Conservation (phyloP, 1,140 invertebrate species). For the Hirudo medicinalis region DNA sequence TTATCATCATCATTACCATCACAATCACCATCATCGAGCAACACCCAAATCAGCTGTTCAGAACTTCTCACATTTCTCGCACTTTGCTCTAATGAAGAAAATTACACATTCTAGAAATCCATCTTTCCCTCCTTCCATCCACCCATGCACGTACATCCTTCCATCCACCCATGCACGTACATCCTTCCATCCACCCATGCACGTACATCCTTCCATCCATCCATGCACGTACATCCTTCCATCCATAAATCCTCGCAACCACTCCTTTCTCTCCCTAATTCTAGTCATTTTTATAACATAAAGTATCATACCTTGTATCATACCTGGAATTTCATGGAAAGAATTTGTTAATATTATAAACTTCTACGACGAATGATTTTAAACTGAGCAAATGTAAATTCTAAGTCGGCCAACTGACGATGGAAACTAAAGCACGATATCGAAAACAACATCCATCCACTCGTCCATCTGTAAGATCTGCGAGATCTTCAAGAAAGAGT, state of each 20-base stretch:
- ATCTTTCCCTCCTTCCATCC: neutral
- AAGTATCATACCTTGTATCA: too few relatives aligned
- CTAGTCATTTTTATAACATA: neutral
- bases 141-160: too few relatives aligned
- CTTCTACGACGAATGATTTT: too few relatives aligned
- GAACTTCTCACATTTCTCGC: slow-evolving; percentile 5
- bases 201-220: neutral
- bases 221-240: neutral
- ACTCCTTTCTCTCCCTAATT: neutral
- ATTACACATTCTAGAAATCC: slow-evolving; percentile 6
- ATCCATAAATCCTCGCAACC: slow-evolving; percentile 1
- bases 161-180: neutral
- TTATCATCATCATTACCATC: too few relatives aligned
- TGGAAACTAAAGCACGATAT: too few relatives aligned
- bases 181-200: neutral
- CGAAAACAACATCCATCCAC: slow-evolving; percentile 4
- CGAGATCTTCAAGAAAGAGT: neutral
- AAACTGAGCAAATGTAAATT: too few relatives aligned
- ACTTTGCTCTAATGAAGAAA: slow-evolving; percentile 5
- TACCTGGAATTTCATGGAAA: too few relatives aligned
- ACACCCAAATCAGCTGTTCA: too few relatives aligned
- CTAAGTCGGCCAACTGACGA: too few relatives aligned
- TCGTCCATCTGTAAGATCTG: neutral
- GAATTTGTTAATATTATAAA: neutral
- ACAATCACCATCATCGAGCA: too few relatives aligned